Evolutionary conservation across 2,888 invertebrate genomes (phyloP).

Genomic region (Stenoptilia bipunctidactyla): DNA sequence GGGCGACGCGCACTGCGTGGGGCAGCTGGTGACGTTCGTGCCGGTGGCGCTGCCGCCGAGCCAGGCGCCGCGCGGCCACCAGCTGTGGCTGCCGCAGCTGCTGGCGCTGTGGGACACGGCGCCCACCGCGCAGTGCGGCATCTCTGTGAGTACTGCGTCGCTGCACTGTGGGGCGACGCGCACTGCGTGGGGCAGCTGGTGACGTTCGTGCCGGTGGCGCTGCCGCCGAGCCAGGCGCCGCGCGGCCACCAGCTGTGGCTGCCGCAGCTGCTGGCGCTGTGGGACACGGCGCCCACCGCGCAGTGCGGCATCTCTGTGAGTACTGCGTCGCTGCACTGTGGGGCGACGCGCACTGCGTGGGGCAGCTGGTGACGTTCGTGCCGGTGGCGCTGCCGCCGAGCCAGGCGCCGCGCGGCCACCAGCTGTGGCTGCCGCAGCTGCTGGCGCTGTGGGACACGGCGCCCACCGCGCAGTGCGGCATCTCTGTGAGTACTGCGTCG

Average conservation of each 20-base stretch:
- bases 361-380: slow-evolving; percentile 77
- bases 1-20: slow-evolving; percentile 83
- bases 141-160: slow-evolving; percentile 72
- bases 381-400: slow-evolving; percentile 87
- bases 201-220: slow-evolving; percentile 80
- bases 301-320: slow-evolving; percentile 68
- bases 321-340: slow-evolving; percentile 79
- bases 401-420: slow-evolving; percentile 88
- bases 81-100: slow-evolving; percentile 80
- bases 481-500: slow-evolving; percentile 72
- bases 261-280: slow-evolving; percentile 78
- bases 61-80: slow-evolving; percentile 88
- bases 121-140: slow-evolving; percentile 76
- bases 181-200: slow-evolving; percentile 82
- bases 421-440: slow-evolving; percentile 80
- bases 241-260: slow-evolving; percentile 83
- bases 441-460: slow-evolving; percentile 85
- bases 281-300: slow-evolving; percentile 85
- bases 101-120: slow-evolving; percentile 85
- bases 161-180: slow-evolving; percentile 81
- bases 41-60: slow-evolving; percentile 87
- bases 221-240: slow-evolving; percentile 92
- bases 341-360: slow-evolving; percentile 83
- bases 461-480: slow-evolving; percentile 76
- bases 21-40: slow-evolving; percentile 77